phyloP scores from a whole-genome alignment of 2,888 invertebrate genomes.

The Ochlodes sylvanus region DNA sequence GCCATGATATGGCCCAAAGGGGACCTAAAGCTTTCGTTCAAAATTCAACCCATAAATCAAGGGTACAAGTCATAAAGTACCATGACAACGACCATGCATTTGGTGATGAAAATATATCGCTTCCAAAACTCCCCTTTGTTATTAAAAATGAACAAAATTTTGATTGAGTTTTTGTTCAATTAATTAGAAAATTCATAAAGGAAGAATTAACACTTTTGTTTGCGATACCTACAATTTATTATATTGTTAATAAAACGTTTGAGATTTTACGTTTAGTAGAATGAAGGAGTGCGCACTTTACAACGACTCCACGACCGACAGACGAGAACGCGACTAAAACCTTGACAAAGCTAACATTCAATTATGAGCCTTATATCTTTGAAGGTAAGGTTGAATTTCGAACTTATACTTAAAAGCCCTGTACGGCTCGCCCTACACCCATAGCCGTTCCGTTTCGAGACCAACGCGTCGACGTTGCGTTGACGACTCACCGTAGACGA shows the following conservation, averaged over 20 bases:
- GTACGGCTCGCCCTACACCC: too few species aligned
- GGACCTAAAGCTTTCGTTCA: constrained; percentile 16
- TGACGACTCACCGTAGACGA: too few species aligned
- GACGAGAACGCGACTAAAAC: too few species aligned
- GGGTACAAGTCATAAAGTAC: constrained; percentile 16
- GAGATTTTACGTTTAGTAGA: neutral
- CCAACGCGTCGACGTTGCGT: too few species aligned
- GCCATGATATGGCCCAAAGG: constrained; percentile 21
- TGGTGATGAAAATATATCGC: constrained; percentile 57
- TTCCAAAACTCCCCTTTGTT: constrained; percentile 50
- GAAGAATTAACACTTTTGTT: constrained; percentile 36
- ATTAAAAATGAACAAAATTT: constrained; percentile 63
- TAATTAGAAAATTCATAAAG: constrained; percentile 52
- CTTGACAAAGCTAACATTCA: too few species aligned
- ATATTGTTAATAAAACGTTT: constrained; percentile 11
- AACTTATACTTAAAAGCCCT: too few species aligned
- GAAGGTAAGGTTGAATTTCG: too few species aligned
- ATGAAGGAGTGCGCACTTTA: too few species aligned
- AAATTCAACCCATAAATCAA: constrained; percentile 26
- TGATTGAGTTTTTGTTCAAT: constrained; percentile 67
- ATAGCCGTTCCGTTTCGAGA: too few species aligned
- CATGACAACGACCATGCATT: constrained; percentile 15
- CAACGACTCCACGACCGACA: too few species aligned
- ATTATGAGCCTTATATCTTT: too few species aligned
- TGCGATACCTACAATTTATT: constrained; percentile 10